Evolutionary conservation across 2,888 invertebrate genomes (phyloP).

Genomic region (Tortricodes alternella): DNA sequence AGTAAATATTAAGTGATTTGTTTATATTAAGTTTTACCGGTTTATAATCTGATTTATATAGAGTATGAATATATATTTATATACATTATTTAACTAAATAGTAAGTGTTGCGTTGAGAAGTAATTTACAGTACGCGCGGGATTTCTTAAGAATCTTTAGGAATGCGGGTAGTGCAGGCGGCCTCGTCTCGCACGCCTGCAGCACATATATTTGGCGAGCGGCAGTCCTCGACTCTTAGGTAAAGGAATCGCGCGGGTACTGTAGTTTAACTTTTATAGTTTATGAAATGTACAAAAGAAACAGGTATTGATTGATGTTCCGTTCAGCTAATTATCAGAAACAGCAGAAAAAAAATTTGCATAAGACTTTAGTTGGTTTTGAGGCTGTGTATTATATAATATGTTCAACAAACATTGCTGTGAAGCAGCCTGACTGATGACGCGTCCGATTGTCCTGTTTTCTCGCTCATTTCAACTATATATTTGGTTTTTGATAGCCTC

Average conservation of each 20-base stretch:
- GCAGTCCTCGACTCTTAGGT: too few relatives aligned
- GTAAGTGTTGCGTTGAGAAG: constrained; percentile 40
- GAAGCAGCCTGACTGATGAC: constrained; percentile 10
- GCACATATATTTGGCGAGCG: too few relatives aligned
- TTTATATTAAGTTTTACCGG: constrained; percentile 8
- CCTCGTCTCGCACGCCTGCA: too few relatives aligned
- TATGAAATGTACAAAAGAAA: constrained; percentile 55
- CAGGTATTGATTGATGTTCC: not conserved
- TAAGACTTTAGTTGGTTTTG: constrained; percentile 4
- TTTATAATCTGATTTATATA: constrained; percentile 48
- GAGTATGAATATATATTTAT: constrained; percentile 42
- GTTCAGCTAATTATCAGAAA: not conserved
- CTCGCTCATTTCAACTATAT: constrained; percentile 2
- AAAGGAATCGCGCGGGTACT: too few relatives aligned
- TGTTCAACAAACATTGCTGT: constrained; percentile 1
- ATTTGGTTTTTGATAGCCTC: constrained; percentile 35
- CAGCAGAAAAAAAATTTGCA: constrained; percentile 2
- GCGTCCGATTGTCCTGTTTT: constrained; percentile 7
- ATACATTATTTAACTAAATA: constrained; percentile 40
- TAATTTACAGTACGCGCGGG: too few relatives aligned
- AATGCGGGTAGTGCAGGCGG: too few relatives aligned
- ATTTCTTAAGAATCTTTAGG: too few relatives aligned
- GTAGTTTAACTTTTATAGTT: constrained; percentile 32
- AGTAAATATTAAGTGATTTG: constrained; percentile 15
- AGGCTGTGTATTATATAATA: constrained; percentile 12